Evolutionary conservation across 2,888 invertebrate genomes (phyloP), one percentile per base, ranked within the genome.

Genomic region (Conops quadrifasciatus): DNA sequence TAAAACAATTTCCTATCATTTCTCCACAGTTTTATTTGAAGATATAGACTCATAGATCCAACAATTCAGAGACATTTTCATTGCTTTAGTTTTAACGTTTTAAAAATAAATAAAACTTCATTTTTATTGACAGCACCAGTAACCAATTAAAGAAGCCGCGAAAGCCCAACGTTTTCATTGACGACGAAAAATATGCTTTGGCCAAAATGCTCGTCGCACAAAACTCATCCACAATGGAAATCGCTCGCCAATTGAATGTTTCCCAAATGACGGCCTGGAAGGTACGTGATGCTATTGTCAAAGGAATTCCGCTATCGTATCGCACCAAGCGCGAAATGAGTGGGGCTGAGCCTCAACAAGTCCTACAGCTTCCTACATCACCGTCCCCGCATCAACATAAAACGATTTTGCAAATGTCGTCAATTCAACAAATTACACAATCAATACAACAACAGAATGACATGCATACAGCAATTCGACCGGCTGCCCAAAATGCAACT

Each of bases 211-310:
- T 85, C 66, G 85, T 85, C 66, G 82, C 81, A 2, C 84, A 85
- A 74, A 84, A 84, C 72, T 78, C 83, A 21, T 83, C 85, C 47
- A 85, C 85, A 36, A 84, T 85, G 84, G 85, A 85, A 75, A 84
- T 85, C 28, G 85, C 85, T 0, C 78, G 84, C n/a, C 82, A 83
- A 2, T 70, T 85, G 21, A 85, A 85, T 73, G 85, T 85, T 24
- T 85, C 85, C 4, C 86, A 85, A 75, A 85, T 85, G 85, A 85
- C 85, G 28, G 85, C 85, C 51, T 85, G 85, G 85, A 85, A 85
- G 76, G 77, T 85, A 68, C 81, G 85, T 21, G 86, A 85, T 77
- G 84, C 85, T 74, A 85, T 85, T 72, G 77, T 85, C 13, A 85
- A 85, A 77, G 85, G 85, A 26, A 79, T 85, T 58, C 84, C 85